Evolutionary conservation across 2,888 invertebrate genomes (phyloP), one percentile per base, ranked within the genome.

Genomic region (Lapara coniferarum): DNA sequence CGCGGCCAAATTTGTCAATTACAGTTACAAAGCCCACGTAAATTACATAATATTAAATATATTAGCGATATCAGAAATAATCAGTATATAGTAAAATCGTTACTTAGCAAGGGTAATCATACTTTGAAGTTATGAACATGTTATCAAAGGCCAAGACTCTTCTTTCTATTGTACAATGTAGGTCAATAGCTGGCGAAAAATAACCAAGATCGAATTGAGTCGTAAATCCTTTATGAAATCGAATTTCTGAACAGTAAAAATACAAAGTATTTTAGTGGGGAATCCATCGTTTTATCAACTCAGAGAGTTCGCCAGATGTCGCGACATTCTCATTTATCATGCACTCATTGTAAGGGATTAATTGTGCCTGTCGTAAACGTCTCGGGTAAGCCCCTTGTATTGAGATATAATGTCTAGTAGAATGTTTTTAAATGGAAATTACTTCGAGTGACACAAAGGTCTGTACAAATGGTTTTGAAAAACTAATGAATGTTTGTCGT

Each of bases 301-400:
- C 12, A 6, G 49, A n/a, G 13, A 30, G 30, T 51, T 37, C 58
- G 16, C 52, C 68, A 59, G 68, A 68, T 68, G 68, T 59, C 68
- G 53, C 59, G 44, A 37, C 52, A 16, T 55, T 55, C 59, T 63
- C 59, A 68, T 68, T 68, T 68, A 52, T 58, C 68, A 68, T 68
- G 59, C 59, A 59, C 59, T 68, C 59, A 63, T 49, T 68, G 68
- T 68, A 44, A 51, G 37, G 68, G 59, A 59, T 59, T 68, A 68
- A 68, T 68, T 68, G 68, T 68, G 68, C 52, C 7, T 53, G 52
- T 68, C 52, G 44, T 68, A 52, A 51, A 53, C 68, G 59, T 68
- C 51, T 58, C 49, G 16, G 16, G 63, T 63, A 63, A 63, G n/a
- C 63, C 16, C 46, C 49, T 63, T 63, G 46, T 63, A 49, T 63